These are phyloP conservation scores for Ichneumon xanthorius DNA, from an alignment of 2,888 invertebrate species.

Conservation along the genomic window DNA sequence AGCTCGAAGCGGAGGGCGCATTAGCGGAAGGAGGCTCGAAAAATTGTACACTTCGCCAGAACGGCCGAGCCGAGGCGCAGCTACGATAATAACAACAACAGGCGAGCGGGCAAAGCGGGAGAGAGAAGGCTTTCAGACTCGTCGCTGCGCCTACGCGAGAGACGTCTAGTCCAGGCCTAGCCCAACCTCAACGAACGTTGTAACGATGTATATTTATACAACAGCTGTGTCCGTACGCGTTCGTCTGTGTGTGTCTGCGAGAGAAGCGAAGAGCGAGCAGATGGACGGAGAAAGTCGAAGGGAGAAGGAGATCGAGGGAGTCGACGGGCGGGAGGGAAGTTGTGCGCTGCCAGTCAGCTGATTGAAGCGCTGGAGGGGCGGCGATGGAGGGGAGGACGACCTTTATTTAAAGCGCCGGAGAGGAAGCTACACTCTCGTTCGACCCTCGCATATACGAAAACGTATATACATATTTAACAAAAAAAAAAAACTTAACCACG, in stretches of 20 bases:
- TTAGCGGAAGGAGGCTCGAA: constrained; percentile 1
- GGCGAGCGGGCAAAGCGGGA: constrained; percentile 20
- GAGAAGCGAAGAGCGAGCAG: constrained; percentile 1
- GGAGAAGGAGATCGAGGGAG: constrained; percentile 20
- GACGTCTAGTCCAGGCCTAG: constrained; percentile 77
- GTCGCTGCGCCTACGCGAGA: constrained; percentile 26
- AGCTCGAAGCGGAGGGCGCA: background rate
- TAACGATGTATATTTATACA: constrained; percentile 81
- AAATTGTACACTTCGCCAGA: constrained; percentile 24
- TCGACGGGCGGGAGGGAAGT: constrained; percentile 69
- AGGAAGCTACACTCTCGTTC: constrained; percentile 75
- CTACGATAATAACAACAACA: constrained; percentile 72
- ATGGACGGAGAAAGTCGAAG: constrained; percentile 10
- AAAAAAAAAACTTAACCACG: constrained; percentile 62
- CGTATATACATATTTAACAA: background rate
- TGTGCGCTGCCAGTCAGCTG: constrained; percentile 78
- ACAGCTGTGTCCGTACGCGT: constrained; percentile 70
- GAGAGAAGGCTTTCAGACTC: background rate
- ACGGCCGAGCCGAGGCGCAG: constrained; percentile 15
- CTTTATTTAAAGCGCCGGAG: constrained; percentile 81
- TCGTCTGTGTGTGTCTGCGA: background rate
- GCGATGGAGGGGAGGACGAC: constrained; percentile 78
- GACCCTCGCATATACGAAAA: constrained; percentile 63
- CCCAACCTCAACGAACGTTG: constrained; percentile 79
- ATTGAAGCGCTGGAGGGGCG: constrained; percentile 80